Percentiles rank a stretch among this genome's conserved stretches.
phyloP scores from a whole-genome alignment of 2,113 vertebrate species.

The Cacatua alba region DNA sequence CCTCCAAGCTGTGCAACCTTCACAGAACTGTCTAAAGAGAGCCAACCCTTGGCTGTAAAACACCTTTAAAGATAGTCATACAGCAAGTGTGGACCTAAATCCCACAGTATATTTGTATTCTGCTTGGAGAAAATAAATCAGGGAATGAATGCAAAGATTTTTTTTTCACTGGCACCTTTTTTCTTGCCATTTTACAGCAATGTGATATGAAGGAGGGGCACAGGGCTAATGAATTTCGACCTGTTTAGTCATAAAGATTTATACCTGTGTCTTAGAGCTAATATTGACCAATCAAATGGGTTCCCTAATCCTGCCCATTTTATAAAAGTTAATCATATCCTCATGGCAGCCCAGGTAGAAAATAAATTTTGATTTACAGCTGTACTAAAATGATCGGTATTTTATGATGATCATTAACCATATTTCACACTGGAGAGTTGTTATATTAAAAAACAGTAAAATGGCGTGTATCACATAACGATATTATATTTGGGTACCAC shows the following conservation, averaged over 20 bases:
- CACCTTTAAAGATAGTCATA: neutral
- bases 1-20: neutral
- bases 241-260: conserved; percentile 58
- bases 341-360: conserved; percentile 12
- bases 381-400: conserved; percentile 24
- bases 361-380: conserved; percentile 67
- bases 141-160: neutral
- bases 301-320: conserved; percentile 46
- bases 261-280: neutral
- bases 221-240: conserved; percentile 11
- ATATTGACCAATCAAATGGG: conserved; percentile 50
- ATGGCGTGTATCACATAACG: neutral
- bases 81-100: neutral
- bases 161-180: neutral
- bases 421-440: conserved; percentile 26
- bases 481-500: neutral
- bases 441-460: conserved; percentile 60
- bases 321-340: conserved; percentile 57
- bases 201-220: conserved; percentile 1
- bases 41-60: neutral
- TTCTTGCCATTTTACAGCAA: neutral
- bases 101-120: neutral
- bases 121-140: neutral
- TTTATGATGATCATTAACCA: conserved; percentile 42
- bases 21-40: neutral